Conservation (phyloP, 2,888 invertebrate species). For the Autographa gamma region DNA sequence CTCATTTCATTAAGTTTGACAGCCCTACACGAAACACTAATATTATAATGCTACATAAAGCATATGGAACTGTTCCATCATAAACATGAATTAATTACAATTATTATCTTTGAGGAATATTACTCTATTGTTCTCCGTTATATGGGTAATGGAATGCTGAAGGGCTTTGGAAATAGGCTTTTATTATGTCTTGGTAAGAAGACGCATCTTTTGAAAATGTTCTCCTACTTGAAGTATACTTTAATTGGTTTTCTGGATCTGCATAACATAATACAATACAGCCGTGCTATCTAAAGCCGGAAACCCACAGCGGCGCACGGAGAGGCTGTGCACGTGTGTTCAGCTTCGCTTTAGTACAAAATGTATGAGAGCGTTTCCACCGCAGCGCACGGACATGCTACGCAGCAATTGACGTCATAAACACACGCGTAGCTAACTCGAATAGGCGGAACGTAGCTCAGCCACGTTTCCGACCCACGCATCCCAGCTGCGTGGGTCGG, state of each 20-base stretch:
- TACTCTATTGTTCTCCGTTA: background rate
- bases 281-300: too few relatives aligned
- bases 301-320: too few relatives aligned
- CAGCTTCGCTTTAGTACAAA: too few relatives aligned
- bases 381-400: too few relatives aligned
- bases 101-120: conserved; percentile 2
- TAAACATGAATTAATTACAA: conserved; percentile 6
- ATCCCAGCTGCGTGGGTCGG: too few relatives aligned
- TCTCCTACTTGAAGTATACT: background rate
- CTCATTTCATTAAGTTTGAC: background rate
- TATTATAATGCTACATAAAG: conserved; percentile 4
- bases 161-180: conserved; percentile 3
- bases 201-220: background rate
- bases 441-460: too few relatives aligned
- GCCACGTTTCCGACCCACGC: too few relatives aligned
- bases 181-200: background rate
- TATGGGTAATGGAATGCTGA: conserved; percentile 1
- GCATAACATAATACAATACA: too few relatives aligned
- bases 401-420: too few relatives aligned
- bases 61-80: conserved; percentile 5
- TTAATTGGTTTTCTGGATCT: background rate
- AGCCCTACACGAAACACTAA: conserved; percentile 1
- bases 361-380: too few relatives aligned
- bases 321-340: too few relatives aligned
- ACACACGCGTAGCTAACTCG: too few relatives aligned